Evolutionary conservation across 2,888 invertebrate genomes (phyloP), one percentile per base, ranked within the genome.

Genomic region (Chouioia cunea): DNA sequence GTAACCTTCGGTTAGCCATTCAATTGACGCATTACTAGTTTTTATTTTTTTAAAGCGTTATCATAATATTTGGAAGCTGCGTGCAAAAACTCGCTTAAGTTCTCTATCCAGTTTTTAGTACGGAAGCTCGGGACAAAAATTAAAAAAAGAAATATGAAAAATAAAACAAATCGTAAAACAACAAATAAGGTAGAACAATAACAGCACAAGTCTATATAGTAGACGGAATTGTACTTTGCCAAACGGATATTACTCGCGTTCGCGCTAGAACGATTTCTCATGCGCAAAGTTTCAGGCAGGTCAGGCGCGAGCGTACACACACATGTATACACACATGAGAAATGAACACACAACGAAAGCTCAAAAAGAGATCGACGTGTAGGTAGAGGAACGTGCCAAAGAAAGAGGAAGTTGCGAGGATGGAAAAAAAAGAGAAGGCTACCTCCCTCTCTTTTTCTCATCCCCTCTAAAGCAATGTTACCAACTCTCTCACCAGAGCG

Each of bases 391-490:
- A 70, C 71, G 77, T 73, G 62, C 44, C 59, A 62, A 56, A 47
- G 71, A 67, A 58, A 54, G 66, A 65, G 48, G n/a, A 46, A 36
- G 20, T 20, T 16, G 16, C 48, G 57, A 63, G 59, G 50, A 70
- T 56, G 50, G 15, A 69, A 46, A 14, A 58, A 23, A 54, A 65
- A 71, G 53, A 70, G 69, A 60, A 65, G 56, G 57, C 63, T 2
- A 18, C 23, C 22, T 20, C 56, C 43, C 54, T 66, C 59, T 79
- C 77, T 81, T 79, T 79, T 80, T 81, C 80, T 77, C 77, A 79
- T 79, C 22, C 54, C 20, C 54, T 78, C 77, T 78, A 80, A 81
- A 82, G 82, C 82, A 82, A 81, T 80, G 83, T 83, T 83, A 82
- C 81, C 80, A 81, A 83, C 82, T 83, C 80, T 82, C 71, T 54